These are phyloP conservation scores for Argyra leucocephala DNA, from an alignment of 2,888 invertebrate genomes.

Conservation along the genomic window DNA sequence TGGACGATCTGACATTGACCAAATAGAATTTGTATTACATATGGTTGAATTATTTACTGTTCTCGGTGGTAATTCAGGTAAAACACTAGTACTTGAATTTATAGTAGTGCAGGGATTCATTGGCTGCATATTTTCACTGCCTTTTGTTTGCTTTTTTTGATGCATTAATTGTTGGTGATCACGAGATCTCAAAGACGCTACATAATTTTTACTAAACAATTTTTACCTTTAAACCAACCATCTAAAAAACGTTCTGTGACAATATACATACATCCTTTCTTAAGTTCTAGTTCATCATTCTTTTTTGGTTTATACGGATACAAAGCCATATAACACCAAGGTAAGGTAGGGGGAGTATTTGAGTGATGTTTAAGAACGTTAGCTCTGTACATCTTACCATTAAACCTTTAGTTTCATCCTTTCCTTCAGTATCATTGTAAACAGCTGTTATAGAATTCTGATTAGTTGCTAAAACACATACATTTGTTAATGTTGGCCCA, in stretches of 20 bases:
- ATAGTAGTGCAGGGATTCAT: conserved; percentile 14
- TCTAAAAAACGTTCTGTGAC: conserved; percentile 81
- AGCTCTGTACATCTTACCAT: conserved; percentile 24
- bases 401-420: neutral
- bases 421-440: neutral
- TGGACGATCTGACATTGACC: conserved; percentile 41
- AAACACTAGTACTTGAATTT: conserved; percentile 15
- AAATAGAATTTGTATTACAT: conserved; percentile 21
- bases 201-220: conserved; percentile 76
- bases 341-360: conserved; percentile 46
- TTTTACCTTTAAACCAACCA: conserved; percentile 82
- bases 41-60: conserved; percentile 29
- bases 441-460: neutral
- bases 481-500: no score
- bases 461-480: no score
- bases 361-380: conserved; percentile 37
- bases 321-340: conserved; percentile 69
- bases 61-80: conserved; percentile 23
- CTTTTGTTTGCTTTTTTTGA: conserved; percentile 36
- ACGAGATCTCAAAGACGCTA: conserved; percentile 52
- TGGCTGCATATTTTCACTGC: conserved; percentile 18
- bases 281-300: conserved; percentile 72
- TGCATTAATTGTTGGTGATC: conserved; percentile 42
- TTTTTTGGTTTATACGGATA: conserved; percentile 84
- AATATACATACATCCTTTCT: conserved; percentile 64